Evolutionary conservation across 2,797 vertebrate species (phyloP), one percentile per base, ranked within the genome.

Genomic region (Alfaro cultratus): DNA sequence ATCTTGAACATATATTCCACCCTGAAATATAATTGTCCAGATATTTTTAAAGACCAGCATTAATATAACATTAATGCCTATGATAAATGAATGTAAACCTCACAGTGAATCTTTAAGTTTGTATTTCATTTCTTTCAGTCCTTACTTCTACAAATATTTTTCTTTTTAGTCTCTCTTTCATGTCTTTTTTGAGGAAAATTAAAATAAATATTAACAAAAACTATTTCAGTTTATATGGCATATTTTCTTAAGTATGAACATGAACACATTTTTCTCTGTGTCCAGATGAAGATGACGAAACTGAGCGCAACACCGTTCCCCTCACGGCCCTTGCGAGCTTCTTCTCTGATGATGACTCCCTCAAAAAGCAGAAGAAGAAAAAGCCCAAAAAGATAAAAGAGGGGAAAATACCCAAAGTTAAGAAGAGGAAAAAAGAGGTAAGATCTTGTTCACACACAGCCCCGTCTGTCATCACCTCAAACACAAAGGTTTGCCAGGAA

Each of bases 361-460:
- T 96, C 90, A 96, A 95, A 83, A 95, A 95, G 72, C 96, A 95
- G 5, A 99, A 97, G 94, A 98, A 97, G 94, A 98, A 98, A 96
- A 98, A 98, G 88, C 83, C 96, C 67, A 97, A 97, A 95, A 99
- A 98, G 93, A 95, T 95, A 83, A 99, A 97, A 92, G 98, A 99
- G 41, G 94, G 92, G 80, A 98, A 97, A 87, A 90, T 94, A 82
- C 94, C 96, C 83, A 99, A 99, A 94, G 95, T 97, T 75, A 98
- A 97, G 92, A 96, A 97, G 92, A 97, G 96, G 94, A 99, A 98
- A 95, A 99, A 98, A 92, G 98, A 99, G 97, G 98, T 99, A 91
- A 92, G 86, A 57, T 81, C 80, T 71, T 75, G 78, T 86, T 87
- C 77, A 46, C 76, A 53, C 75, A 77, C 74, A 21, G 4, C 70